phyloP scores from a whole-genome alignment of 2,797 vertebrate genomes.

The Betta splendens region DNA sequence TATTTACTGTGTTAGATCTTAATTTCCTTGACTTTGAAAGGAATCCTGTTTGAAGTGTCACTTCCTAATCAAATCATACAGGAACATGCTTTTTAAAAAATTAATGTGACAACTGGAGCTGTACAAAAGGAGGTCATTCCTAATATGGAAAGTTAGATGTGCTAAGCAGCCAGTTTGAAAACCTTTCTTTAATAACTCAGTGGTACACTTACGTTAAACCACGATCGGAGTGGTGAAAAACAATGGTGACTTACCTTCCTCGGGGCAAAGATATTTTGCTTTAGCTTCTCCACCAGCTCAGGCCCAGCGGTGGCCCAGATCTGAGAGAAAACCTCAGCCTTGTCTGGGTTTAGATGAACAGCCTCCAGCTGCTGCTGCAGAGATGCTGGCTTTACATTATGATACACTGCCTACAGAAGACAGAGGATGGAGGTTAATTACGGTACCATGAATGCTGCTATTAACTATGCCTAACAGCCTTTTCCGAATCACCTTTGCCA shows the following conservation, averaged over 20 bases:
- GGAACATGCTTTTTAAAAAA: constrained; percentile 38
- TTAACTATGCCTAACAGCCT: not conserved
- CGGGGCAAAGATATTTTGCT: constrained; percentile 87
- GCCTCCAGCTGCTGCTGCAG: constrained; percentile 90
- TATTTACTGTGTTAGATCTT: constrained; percentile 44
- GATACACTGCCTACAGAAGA: constrained; percentile 87
- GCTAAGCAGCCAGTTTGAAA: constrained; percentile 3
- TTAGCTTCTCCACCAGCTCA: constrained; percentile 90
- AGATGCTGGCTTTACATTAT: constrained; percentile 88
- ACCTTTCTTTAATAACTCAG: not conserved
- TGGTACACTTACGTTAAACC: not conserved
- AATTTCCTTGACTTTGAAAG: constrained; percentile 36
- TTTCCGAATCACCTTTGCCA: not conserved
- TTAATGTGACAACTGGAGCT: constrained; percentile 33
- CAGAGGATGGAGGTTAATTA: not conserved
- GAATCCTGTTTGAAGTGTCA: constrained; percentile 36
- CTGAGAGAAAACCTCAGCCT: constrained; percentile 87
- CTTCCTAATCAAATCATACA: constrained; percentile 30
- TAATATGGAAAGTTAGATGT: constrained; percentile 3
- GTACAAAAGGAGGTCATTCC: constrained; percentile 28
- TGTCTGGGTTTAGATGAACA: constrained; percentile 84
- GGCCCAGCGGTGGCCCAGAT: constrained; percentile 87
- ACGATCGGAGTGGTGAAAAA: not conserved
- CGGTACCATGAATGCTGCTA: not conserved
- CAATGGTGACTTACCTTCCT: constrained; percentile 87